phyloP scores from a whole-genome alignment of 2,797 vertebrate species.

The Parambassis ranga region DNA sequence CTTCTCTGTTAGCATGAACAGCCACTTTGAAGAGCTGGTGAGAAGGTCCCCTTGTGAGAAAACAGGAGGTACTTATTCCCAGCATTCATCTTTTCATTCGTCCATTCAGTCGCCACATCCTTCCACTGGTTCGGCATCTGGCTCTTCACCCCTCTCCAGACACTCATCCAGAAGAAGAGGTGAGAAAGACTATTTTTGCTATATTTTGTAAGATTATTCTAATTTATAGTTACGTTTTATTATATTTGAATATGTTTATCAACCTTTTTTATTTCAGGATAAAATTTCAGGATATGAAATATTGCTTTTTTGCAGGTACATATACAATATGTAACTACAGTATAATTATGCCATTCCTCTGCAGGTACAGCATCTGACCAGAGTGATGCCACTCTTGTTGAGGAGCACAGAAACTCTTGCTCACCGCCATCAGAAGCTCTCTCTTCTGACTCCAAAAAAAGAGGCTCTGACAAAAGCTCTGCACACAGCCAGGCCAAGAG shows the following conservation, averaged over 20 bases:
- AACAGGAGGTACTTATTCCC: slow-evolving; percentile 69
- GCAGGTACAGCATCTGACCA: slow-evolving; percentile 77
- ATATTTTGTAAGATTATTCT: neutral
- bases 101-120: slow-evolving; percentile 70
- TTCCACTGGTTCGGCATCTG: slow-evolving; percentile 80
- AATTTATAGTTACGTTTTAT: neutral
- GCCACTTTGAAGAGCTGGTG: slow-evolving; percentile 81
- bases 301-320: neutral
- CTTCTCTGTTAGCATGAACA: slow-evolving; percentile 59
- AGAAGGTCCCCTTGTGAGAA: slow-evolving; percentile 78
- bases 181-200: slow-evolving; percentile 10
- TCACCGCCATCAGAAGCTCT: slow-evolving; percentile 74
- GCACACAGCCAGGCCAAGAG: slow-evolving; percentile 69
- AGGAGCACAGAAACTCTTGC: slow-evolving; percentile 80
- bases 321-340: neutral
- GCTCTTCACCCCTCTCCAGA: slow-evolving; percentile 84
- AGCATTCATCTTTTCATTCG: slow-evolving; percentile 79
- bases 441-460: slow-evolving; percentile 79
- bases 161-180: slow-evolving; percentile 83
- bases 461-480: slow-evolving; percentile 69
- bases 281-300: neutral
- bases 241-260: neutral
- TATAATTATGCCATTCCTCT: slow-evolving; percentile 36
- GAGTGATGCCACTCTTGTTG: slow-evolving; percentile 77
- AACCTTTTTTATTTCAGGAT: neutral